Conservation (phyloP, 2,113 vertebrate species). For the Paracanthobrama guichenoti region DNA sequence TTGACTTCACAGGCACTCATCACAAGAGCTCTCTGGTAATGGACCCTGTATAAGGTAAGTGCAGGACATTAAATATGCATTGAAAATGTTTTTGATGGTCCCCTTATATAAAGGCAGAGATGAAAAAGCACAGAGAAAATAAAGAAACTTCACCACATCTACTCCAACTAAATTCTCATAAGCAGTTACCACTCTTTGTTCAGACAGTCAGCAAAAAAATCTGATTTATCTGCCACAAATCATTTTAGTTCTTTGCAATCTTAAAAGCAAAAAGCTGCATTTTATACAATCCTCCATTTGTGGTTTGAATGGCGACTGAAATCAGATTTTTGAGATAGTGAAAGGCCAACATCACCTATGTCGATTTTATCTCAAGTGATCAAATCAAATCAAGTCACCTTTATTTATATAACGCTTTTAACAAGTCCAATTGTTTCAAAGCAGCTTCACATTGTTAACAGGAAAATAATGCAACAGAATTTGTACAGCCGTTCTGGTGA, state of each 20-base stretch:
- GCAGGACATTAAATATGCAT: constrained; percentile 74
- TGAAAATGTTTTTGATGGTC: constrained; percentile 54
- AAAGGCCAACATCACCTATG: too few relatives aligned
- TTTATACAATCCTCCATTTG: not conserved
- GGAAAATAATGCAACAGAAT: too few relatives aligned
- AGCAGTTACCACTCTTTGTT: not conserved
- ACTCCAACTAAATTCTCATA: constrained; percentile 19
- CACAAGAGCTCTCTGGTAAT: constrained; percentile 35
- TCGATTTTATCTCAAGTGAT: too few relatives aligned
- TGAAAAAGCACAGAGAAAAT: constrained; percentile 2
- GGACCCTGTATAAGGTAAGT: constrained; percentile 35
- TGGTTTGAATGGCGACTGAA: not conserved
- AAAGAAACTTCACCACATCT: constrained; percentile 10
- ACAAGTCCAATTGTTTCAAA: too few relatives aligned
- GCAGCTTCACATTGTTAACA: too few relatives aligned
- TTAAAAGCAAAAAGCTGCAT: not conserved
- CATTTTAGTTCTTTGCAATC: not conserved
- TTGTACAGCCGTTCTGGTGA: too few relatives aligned
- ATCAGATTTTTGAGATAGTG: not conserved
- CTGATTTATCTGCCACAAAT: not conserved
- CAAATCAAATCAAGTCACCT: too few relatives aligned
- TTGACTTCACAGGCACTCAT: not conserved
- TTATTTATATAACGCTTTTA: too few relatives aligned
- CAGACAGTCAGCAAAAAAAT: not conserved
- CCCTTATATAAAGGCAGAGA: constrained; percentile 59